Conservation (phyloP, 2,113 vertebrate genomes). For the Prinia subflava region DNA sequence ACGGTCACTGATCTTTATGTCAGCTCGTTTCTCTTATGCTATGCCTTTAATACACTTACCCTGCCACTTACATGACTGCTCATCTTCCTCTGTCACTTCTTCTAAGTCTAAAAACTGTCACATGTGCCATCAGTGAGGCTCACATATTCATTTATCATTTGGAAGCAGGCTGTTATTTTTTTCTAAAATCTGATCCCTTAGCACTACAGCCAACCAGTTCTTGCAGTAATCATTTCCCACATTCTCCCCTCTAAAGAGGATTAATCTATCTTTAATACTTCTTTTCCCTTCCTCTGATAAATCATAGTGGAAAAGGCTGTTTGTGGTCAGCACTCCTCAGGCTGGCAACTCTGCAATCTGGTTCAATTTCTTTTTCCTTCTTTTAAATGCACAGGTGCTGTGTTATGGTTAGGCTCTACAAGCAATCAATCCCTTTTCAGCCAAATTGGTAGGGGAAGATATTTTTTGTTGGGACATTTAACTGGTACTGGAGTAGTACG, state of each 20-base stretch:
- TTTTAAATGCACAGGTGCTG: background rate
- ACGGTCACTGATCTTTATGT: slow-evolving; percentile 61
- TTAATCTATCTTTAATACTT: slow-evolving; percentile 53
- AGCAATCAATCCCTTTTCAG: background rate
- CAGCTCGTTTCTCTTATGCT: slow-evolving; percentile 40
- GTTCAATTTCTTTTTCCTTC: background rate
- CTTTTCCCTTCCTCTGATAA: slow-evolving; percentile 16
- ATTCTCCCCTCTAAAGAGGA: slow-evolving; percentile 31
- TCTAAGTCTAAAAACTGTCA: slow-evolving; percentile 48
- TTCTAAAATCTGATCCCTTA: slow-evolving; percentile 25
- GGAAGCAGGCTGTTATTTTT: slow-evolving; percentile 31
- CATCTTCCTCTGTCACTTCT: slow-evolving; percentile 59
- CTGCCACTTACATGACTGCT: slow-evolving; percentile 53
- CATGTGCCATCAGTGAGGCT: slow-evolving; percentile 15
- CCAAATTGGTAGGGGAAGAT: background rate
- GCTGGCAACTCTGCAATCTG: background rate
- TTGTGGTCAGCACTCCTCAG: slow-evolving; percentile 27
- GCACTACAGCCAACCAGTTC: background rate
- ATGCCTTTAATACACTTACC: slow-evolving; percentile 56
- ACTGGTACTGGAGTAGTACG: background rate
- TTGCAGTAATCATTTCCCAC: slow-evolving; percentile 18
- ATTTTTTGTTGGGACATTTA: background rate
- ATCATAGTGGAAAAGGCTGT: background rate
- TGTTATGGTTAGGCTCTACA: background rate
- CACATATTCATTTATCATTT: slow-evolving; percentile 62